A percentile compares a stretch with the other conserved stretches of the same genome.
Evolutionary conservation across 2,888 invertebrate genomes (phyloP).

Genomic region (Prenolepis imparis): DNA sequence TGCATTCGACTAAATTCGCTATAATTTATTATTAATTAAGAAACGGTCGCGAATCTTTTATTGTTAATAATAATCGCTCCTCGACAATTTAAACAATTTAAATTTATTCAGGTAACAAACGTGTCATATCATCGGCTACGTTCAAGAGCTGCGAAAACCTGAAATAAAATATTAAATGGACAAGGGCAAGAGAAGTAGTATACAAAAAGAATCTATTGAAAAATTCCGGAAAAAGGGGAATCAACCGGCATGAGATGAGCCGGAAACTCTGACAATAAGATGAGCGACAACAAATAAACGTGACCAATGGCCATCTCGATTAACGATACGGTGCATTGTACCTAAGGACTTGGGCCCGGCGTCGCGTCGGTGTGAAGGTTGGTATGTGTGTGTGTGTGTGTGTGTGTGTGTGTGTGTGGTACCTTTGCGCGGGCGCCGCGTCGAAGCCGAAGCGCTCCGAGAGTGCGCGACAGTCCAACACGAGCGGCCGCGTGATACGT

Average conservation of each 20-base stretch:
- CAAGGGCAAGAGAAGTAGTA: too few species aligned
- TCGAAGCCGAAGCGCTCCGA: conserved; percentile 11
- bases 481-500: conserved; percentile 38
- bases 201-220: neutral
- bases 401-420: conserved; percentile 14
- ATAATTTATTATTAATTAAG: neutral
- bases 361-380: neutral
- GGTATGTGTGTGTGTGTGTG: neutral
- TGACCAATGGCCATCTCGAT: neutral
- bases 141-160: neutral
- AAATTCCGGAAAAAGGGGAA: neutral
- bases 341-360: conserved; percentile 23
- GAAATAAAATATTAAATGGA: neutral
- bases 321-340: conserved; percentile 6
- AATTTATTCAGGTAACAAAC: neutral
- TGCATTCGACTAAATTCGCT: conserved; percentile 2
- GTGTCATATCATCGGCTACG: neutral
- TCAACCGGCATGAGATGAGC: neutral
- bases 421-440: conserved; percentile 50
- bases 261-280: neutral
- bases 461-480: conserved; percentile 38
- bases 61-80: conserved; percentile 7
- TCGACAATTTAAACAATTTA: conserved; percentile 5
- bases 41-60: neutral
- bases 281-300: neutral